Evolutionary conservation across 2,113 vertebrate genomes (phyloP).

Genomic region (Rhabdornis inornatus): DNA sequence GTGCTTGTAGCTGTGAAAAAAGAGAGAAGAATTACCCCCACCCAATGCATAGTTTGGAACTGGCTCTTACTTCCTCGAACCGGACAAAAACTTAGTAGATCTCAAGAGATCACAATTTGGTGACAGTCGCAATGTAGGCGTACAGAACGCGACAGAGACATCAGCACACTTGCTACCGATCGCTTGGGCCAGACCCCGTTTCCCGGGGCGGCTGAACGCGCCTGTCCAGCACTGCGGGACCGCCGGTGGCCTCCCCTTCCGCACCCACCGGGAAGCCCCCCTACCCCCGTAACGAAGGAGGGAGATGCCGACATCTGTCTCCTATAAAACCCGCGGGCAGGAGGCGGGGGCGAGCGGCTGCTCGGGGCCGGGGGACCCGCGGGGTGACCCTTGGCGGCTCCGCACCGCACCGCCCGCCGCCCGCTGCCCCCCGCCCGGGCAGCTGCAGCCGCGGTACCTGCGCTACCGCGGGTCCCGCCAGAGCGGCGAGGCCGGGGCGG

Average conservation of each 20-base stretch:
- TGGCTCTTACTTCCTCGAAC: not conserved
- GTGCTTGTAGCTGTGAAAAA: not conserved
- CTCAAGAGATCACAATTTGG: not conserved
- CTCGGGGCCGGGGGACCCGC: not conserved
- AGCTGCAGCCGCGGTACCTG: not conserved
- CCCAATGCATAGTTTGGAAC: accelerated
- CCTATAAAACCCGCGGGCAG: not conserved
- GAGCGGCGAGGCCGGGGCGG: not conserved
- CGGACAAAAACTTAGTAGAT: accelerated
- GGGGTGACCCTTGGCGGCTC: not conserved
- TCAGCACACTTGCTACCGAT: accelerated
- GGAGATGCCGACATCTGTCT: not conserved
- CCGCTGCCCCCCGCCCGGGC: accelerated
- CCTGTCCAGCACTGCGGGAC: accelerated
- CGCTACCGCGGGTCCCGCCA: not conserved
- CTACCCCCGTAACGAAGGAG: not conserved
- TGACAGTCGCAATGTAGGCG: accelerated
- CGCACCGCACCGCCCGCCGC: accelerated
- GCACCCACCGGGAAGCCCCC: not conserved
- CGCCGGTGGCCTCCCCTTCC: accelerated
- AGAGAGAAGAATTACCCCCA: not conserved
- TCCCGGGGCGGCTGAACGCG: not conserved
- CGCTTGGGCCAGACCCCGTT: not conserved
- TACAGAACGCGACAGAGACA: accelerated
- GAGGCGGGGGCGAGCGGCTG: not conserved